These are phyloP conservation scores for Monopis laevigella DNA, from an alignment of 2,888 invertebrate species.

Conservation along the genomic window DNA sequence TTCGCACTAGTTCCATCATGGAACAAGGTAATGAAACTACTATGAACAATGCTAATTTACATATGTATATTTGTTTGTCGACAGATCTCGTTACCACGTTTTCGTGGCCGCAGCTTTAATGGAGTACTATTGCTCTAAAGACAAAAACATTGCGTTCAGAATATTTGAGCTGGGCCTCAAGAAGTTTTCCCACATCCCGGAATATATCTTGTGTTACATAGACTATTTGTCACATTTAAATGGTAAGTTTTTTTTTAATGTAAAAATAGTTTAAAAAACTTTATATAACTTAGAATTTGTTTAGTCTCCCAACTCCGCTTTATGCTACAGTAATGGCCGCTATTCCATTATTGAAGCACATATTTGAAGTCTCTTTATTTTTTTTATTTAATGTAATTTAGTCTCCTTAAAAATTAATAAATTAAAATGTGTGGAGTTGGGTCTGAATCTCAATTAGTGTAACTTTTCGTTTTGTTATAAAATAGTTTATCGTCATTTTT, in stretches of 20 bases:
- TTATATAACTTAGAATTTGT: background rate
- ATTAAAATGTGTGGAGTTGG: too few relatives aligned
- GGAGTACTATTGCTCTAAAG: conserved; percentile 99
- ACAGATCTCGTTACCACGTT: conserved; percentile 85
- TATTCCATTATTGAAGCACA: too few relatives aligned
- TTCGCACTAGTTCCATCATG: too few relatives aligned
- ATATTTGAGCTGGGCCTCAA: conserved; percentile 98
- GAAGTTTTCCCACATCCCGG: conserved; percentile 94
- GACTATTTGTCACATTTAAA: conserved; percentile 98
- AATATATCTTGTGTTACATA: conserved; percentile 95
- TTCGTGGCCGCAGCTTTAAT: conserved; percentile 97
- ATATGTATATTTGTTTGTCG: background rate
- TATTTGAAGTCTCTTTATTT: background rate
- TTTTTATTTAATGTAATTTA: background rate
- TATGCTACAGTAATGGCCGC: background rate
- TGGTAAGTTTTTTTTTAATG: conserved; percentile 65
- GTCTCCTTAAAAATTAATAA: too few relatives aligned
- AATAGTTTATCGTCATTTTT: too few relatives aligned
- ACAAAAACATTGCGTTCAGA: conserved; percentile 94
- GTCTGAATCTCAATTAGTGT: too few relatives aligned
- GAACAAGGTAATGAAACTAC: too few relatives aligned
- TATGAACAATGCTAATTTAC: too few relatives aligned
- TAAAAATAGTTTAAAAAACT: too few relatives aligned
- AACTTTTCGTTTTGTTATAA: too few relatives aligned
- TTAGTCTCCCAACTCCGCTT: background rate